Evolutionary conservation across 2,888 invertebrate species (phyloP), one percentile per base, ranked within the genome.

Genomic region (Cacoxenus indagator): DNA sequence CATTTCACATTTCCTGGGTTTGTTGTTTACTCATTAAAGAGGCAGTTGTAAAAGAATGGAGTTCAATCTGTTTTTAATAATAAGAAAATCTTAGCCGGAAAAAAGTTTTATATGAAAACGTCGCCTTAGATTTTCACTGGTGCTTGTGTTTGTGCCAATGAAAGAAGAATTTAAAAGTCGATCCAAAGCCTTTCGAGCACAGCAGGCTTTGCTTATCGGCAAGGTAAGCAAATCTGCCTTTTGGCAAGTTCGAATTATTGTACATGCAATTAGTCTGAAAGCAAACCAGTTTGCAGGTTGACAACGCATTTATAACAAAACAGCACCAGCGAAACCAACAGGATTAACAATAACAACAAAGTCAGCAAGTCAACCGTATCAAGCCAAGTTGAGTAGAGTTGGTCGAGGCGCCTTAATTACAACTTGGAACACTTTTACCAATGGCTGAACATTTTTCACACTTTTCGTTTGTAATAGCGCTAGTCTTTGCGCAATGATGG

Each of bases 261-360:
- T n/a, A n/a, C 31, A 61, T 61, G 59, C 59, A 61, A 61, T 61
- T 61, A 61, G 59, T 61, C 37, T 37, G 31, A 37, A 14, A 57
- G 29, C 17, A 61, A 61, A 61, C 59, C 37, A 61, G 59, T 61
- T 61, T 61, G 4, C 9, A 11, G n/a, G 19, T 61, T 61, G 59
- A 37, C 43, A 43, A 61, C 37, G 19, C 17, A 59, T 59, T 59
- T 37, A 59, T 59, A 59, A 31, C 24, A 17, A n/a, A 29, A 31
- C 14, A 31, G 26, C 26, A 3, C 9, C 55, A 22, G 19, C 59
- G 4, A 19, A 31, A 59, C 3, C 55, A 55, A 26, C 14, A 55
- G 14, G 11, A 46, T n/a, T 17, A 5, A 48, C 48, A 48, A 48
- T 17, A 9, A 48, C 19, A 48, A 48, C 11, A 48, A 48, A 1